Percentiles rank a stretch among this genome's conserved stretches.
These are phyloP conservation scores for Entelurus aequoreus DNA, from an alignment of 2,113 vertebrate genomes.

Conservation along the genomic window DNA sequence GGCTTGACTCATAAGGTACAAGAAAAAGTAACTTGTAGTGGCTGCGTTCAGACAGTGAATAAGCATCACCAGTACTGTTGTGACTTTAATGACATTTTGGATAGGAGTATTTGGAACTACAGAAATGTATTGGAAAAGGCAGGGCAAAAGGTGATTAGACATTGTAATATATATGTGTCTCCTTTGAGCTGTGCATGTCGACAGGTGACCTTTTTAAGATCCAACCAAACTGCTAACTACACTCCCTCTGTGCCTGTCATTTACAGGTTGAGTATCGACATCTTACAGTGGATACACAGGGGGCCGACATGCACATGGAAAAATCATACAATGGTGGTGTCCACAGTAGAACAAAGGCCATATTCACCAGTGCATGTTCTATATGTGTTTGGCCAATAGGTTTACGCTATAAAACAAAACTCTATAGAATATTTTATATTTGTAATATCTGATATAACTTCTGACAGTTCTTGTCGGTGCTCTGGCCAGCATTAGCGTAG, in stretches of 20 bases:
- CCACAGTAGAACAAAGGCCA: constrained; percentile 8
- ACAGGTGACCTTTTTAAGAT: constrained; percentile 74
- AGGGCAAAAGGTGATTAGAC: neutral
- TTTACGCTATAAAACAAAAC: constrained; percentile 18
- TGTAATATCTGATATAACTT: too few species aligned
- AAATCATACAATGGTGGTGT: constrained; percentile 20
- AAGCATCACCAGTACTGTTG: too few species aligned
- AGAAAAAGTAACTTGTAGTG: too few species aligned
- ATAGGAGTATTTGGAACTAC: too few species aligned
- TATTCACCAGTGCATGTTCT: neutral
- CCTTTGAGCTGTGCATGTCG: neutral
- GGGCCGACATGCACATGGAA: constrained; percentile 35
- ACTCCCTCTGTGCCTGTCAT: constrained; percentile 77
- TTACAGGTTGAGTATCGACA: constrained; percentile 73
- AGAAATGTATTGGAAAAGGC: neutral
- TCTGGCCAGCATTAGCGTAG: too few species aligned
- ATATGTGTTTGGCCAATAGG: constrained; percentile 5
- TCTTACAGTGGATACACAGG: constrained; percentile 57
- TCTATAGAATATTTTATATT: neutral
- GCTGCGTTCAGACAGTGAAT: too few species aligned
- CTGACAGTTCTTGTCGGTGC: too few species aligned
- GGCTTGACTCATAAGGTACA: too few species aligned
- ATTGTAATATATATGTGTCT: neutral
- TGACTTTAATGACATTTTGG: neutral
- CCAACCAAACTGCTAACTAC: constrained; percentile 71